Conservation (phyloP, 1,140 invertebrate genomes). For the Oncopeltus fasciatus region DNA sequence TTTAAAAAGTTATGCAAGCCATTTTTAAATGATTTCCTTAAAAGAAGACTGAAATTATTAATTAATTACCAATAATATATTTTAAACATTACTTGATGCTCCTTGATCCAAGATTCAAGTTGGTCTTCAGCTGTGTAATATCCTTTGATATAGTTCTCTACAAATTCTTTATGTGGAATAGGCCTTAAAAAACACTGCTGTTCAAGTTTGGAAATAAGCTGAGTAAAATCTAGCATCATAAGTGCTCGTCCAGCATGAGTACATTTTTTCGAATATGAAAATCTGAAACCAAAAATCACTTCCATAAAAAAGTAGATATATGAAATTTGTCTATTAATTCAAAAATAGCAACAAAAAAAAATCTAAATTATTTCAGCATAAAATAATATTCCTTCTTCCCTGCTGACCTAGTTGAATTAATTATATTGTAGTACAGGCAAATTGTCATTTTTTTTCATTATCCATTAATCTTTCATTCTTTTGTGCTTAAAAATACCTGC, state of each 20-base stretch:
- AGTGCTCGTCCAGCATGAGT: constrained; percentile 87
- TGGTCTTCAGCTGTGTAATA: constrained; percentile 81
- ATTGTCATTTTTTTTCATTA: too few relatives aligned
- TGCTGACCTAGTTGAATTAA: too few relatives aligned
- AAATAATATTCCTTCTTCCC: too few relatives aligned
- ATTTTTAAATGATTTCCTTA: neutral
- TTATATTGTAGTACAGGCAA: too few relatives aligned
- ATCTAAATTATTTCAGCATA: neutral
- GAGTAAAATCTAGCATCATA: constrained; percentile 96
- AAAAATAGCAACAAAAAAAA: neutral
- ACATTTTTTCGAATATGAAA: constrained; percentile 82
- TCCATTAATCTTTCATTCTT: too few relatives aligned
- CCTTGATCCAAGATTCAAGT: constrained; percentile 76
- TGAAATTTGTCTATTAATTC: neutral
- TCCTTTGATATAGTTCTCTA: constrained; percentile 90
- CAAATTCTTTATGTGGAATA: constrained; percentile 75
- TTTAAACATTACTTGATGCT: constrained; percentile 47
- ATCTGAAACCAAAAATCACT: constrained; percentile 37
- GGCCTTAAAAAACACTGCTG: constrained; percentile 66
- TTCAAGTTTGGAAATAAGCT: constrained; percentile 82
- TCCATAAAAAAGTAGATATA: neutral
- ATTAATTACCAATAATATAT: neutral
- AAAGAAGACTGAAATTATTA: neutral
- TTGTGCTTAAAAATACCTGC: too few relatives aligned
- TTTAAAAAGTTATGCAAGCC: too few relatives aligned